Evolutionary conservation across 2,113 vertebrate genomes (phyloP).

Genomic region (Peromyscus polionotus): DNA sequence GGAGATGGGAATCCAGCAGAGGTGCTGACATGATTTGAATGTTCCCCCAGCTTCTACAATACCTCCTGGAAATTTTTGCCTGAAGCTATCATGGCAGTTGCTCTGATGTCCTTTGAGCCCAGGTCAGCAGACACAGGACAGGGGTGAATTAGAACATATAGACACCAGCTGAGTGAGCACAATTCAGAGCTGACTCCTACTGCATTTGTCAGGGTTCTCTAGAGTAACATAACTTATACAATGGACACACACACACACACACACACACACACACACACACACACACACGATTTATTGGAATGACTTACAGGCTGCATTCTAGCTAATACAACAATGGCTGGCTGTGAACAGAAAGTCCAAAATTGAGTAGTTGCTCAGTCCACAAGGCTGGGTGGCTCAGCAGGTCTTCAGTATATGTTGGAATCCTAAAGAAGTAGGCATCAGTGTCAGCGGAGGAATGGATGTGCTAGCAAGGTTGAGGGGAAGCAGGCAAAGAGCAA

Average conservation of each 20-base stretch:
- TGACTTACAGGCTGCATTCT: background rate
- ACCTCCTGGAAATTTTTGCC: background rate
- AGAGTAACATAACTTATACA: background rate
- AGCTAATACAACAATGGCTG: background rate
- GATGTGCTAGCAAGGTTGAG: background rate
- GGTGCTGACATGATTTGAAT: too few relatives aligned
- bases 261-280: too few relatives aligned
- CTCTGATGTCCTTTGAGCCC: rapidly evolving
- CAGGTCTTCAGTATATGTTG: background rate
- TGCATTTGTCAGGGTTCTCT: background rate
- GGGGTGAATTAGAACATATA: too few relatives aligned
- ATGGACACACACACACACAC: background rate
- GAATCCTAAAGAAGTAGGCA: background rate
- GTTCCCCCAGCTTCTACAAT: background rate
- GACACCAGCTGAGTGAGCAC: background rate
- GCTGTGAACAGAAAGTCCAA: background rate
- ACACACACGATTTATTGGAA: background rate
- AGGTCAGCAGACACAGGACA: background rate
- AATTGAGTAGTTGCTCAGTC: too few relatives aligned
- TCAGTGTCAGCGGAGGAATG: background rate
- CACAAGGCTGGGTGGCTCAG: too few relatives aligned
- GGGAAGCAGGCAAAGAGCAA: background rate
- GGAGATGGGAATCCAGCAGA: rapidly evolving
- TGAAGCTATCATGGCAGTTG: background rate
- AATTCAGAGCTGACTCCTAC: background rate